Base-by-base conservation (phyloP, 2,888 invertebrate genomes). In the Ophion costatus region DNA sequence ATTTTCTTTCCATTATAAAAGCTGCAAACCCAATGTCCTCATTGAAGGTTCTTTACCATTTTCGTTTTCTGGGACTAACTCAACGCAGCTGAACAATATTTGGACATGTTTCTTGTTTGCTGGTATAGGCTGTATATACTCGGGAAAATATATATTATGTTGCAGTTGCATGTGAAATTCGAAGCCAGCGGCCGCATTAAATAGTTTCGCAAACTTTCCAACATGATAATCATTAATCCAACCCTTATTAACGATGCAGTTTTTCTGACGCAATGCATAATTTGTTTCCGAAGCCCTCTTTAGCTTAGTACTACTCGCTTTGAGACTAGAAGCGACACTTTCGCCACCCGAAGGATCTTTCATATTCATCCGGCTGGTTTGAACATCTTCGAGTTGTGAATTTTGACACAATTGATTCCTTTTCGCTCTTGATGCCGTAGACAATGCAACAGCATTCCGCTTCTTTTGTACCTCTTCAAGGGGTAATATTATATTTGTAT, bases 41-140 rank as follows among this genome's bases (percentile, higher is more conserved):
- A n/a, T 1, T 38, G 4, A 9, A 22, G 51, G 11, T 17, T 29
- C 1, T 29, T 29, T 45, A 20, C 17, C 9, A 14, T 57, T 29
- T 29, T 64, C 22, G 0, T 7, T 38, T 38, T 38, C 7, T 38
- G 22, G 7, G 10, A 24, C 3, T 14, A 73, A 66, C 11, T 86
- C 74, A 20, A 42, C 51, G 56, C 80, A 76, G 42, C 86, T 84
- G 63, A 82, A 77, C 75, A 86, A 78, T 24, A 87, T 82, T 73
- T 88, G 88, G 57, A 87, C 69, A 59, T 88, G 83, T 66, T 79
- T 66, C 45, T 77, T 24, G 38, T 59, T 77, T 66, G 22, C 63
- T 22, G 66, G 59, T 17, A 82, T 80, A 45, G 78, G 74, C 33
- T 64, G 42, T 33, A 86, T 86, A 24, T 45, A 66, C n/a, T 77